Evolutionary conservation across 2,113 vertebrate species (phyloP), one percentile per base, ranked within the genome.

Genomic region (Orcinus orca): DNA sequence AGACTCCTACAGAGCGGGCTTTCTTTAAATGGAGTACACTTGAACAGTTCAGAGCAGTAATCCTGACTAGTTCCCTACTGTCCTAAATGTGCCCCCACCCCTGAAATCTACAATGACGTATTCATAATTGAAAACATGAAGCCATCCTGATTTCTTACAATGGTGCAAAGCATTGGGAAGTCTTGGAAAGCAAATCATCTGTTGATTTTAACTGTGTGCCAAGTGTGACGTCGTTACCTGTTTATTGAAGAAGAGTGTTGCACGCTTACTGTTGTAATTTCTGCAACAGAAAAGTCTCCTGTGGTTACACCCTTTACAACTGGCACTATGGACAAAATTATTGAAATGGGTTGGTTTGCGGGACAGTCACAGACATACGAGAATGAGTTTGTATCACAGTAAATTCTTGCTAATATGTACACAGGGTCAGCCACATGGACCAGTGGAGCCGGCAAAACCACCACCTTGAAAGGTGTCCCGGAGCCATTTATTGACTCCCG

Each of bases 51-150:
- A n/a, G 8, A 76, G n/a, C 5, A 71, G 53, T 12, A 26, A 17
- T 53, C 68, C 63, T 58, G 65, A 96, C n/a, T 81, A 94, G 55
- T 60, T 96, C 92, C 80, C 79, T 87, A 68, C 23, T 97, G 80
- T 58, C 91, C 88, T 79, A 93, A 85, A 92, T 97, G 88, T 15
- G 44, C 84, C 41, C 11, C 63, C 50, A 8, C n/a, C 3, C 20
- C 31, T 93, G 29, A 65, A 88, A 95, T 47, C 96, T 73, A 93
- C 92, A 88, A 11, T 94, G 95, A 96, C 88, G 74, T 20, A 65
- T 36, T 95, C 80, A 26, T 81, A 97, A 50, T 88, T 0, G 1
- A 63, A 86, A 96, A 94, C 2, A 8, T 5, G n/a, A 93, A 96
- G 77, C 0, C 31, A n/a, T 53, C 89, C 2, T 0, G 0, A 86